These are phyloP conservation scores for Semicossyphus pulcher DNA, from an alignment of 2,113 vertebrate genomes.

Conservation along the genomic window DNA sequence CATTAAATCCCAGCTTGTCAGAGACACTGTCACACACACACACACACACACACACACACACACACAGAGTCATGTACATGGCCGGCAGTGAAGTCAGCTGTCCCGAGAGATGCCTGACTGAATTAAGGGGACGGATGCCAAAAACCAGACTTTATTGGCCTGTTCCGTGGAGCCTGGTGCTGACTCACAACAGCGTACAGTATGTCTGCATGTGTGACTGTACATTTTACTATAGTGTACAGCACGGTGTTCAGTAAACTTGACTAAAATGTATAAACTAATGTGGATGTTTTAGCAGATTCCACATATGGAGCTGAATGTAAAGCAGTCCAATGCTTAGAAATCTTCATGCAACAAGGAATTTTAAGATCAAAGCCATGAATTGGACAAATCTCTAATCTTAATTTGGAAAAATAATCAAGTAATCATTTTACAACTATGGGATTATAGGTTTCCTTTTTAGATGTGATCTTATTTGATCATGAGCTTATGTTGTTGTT, in stretches of 20 bases:
- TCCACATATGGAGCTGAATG: too few relatives aligned
- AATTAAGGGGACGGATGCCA: slow-evolving; percentile 67
- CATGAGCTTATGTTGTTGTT: background rate
- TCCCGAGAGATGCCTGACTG: slow-evolving; percentile 67
- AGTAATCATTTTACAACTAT: background rate
- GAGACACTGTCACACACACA: background rate
- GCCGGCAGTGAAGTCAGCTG: slow-evolving; percentile 46
- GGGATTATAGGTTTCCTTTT: background rate
- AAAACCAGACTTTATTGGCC: slow-evolving; percentile 53
- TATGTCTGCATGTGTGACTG: slow-evolving; percentile 22
- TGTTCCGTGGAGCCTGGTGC: slow-evolving; percentile 47
- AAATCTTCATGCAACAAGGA: too few relatives aligned
- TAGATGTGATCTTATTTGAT: background rate
- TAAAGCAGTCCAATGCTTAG: background rate
- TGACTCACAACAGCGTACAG: slow-evolving; percentile 56
- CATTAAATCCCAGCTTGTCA: slow-evolving; percentile 6
- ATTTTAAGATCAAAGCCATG: too few relatives aligned
- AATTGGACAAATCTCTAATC: too few relatives aligned
- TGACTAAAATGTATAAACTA: background rate
- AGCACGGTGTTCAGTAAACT: slow-evolving; percentile 1
- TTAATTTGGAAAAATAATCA: background rate
- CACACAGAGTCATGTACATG: slow-evolving; percentile 36
- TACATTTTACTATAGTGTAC: background rate
- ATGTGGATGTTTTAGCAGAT: background rate
- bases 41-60: background rate